Evolutionary conservation across 2,113 vertebrate species (phyloP).

Genomic region (Lipotes vexillifer): DNA sequence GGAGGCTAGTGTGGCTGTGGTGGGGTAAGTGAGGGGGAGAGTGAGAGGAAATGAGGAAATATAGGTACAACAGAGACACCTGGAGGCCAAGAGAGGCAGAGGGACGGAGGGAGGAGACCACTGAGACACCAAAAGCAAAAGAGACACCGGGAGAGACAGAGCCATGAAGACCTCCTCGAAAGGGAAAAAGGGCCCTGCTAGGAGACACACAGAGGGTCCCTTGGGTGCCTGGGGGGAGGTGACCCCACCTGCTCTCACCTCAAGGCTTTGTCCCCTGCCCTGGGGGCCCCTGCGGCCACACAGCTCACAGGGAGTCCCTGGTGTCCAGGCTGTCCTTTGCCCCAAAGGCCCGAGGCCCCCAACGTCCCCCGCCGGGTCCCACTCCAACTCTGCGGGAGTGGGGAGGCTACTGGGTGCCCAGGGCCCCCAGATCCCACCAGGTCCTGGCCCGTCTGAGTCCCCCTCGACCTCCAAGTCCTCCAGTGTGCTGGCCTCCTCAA

Average conservation of each 20-base stretch:
- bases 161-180: neutral
- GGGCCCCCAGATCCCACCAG: constrained; percentile 37
- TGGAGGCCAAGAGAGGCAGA: neutral
- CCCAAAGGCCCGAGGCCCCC: constrained; percentile 81
- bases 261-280: neutral
- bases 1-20: neutral
- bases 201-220: neutral
- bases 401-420: constrained; percentile 6
- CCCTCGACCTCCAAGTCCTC: constrained; percentile 55
- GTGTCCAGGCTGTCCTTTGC: constrained; percentile 67
- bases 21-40: neutral
- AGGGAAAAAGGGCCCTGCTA: neutral
- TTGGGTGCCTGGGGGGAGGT: neutral
- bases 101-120: neutral
- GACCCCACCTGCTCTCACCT: constrained; percentile 35
- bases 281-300: constrained; percentile 48
- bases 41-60: neutral
- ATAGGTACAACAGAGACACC: neutral
- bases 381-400: constrained; percentile 83
- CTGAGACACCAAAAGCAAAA: neutral
- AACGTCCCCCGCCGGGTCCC: constrained; percentile 90
- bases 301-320: constrained; percentile 52
- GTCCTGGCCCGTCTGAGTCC: constrained; percentile 32
- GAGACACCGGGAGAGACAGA: neutral
- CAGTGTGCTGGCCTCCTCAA: constrained; percentile 39